Evolutionary conservation across 2,797 vertebrate genomes (phyloP).

Genomic region (Ctenopoma multispine): DNA sequence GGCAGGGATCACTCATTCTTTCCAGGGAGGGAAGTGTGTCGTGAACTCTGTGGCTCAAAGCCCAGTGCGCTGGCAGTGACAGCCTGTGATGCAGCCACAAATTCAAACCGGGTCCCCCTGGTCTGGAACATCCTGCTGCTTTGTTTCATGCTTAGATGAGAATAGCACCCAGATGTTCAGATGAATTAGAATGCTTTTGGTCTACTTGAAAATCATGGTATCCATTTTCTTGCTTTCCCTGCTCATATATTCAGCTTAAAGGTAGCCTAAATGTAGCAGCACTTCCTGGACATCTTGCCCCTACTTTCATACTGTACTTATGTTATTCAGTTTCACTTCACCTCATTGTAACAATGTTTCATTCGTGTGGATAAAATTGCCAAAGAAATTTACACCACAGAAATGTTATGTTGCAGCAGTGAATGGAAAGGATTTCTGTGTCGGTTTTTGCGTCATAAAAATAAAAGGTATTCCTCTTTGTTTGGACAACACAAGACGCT

Average conservation of each 20-base stretch:
- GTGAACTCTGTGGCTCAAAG: constrained; percentile 71
- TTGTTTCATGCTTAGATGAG: constrained; percentile 59
- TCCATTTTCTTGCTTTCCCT: constrained; percentile 52
- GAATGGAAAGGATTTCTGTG: not conserved
- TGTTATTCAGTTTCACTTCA: constrained; percentile 17
- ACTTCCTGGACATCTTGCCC: constrained; percentile 31
- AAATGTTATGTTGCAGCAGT: constrained; percentile 18
- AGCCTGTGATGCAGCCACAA: constrained; percentile 63
- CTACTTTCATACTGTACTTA: constrained; percentile 22
- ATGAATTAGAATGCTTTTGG: constrained; percentile 57
- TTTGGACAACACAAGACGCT: not conserved
- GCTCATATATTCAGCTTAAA: constrained; percentile 52
- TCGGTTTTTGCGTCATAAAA: not conserved
- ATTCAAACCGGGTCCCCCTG: constrained; percentile 59
- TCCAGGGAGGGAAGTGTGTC: constrained; percentile 77
- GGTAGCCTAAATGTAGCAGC: constrained; percentile 37
- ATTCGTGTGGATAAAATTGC: too few species aligned
- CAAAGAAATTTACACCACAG: too few species aligned
- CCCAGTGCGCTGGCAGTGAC: constrained; percentile 65
- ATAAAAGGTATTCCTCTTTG: not conserved
- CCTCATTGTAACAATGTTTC: constrained; percentile 17
- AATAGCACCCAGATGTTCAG: constrained; percentile 79
- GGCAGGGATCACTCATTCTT: constrained; percentile 77
- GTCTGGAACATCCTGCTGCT: constrained; percentile 68
- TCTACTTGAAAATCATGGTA: constrained; percentile 54